Evolutionary conservation across 2,888 invertebrate genomes (phyloP), one percentile per base, ranked within the genome.

Genomic region (Eurytoma californica): DNA sequence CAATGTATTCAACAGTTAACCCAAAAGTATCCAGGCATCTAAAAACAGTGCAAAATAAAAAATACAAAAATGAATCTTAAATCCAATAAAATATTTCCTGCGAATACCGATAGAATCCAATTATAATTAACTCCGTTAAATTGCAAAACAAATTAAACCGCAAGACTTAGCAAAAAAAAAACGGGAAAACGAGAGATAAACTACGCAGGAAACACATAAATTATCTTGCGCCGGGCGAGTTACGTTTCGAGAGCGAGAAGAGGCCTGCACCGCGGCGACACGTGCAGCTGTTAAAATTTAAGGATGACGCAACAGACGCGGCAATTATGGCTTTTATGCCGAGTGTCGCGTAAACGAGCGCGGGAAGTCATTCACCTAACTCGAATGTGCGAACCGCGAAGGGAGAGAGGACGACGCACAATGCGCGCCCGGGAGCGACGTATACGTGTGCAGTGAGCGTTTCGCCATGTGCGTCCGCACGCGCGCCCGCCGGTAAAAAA

Each of bases 291-390:
- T 67, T 72, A 79, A 82, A 79, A 82, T 82, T 51, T 68, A 63
- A 73, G 67, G 79, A 60, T 84, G 83, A 83, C 78, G 82, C 72
- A 83, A 83, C 80, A 69, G 77, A 58, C 58, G 60, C 67, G 51
- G 20, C 55, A 80, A 80, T 76, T 75, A 75, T n/a, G 47, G 57
- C 51, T 72, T 78, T 75, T n/a, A n/a, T n/a, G n/a, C 58, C 66
- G 79, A 74, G 69, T 70, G 24, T 66, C 57, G 79, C 83, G 84
- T 84, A 83, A 83, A 86, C 83, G 84, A 82, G 70, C 77, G 73
- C 83, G 83, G 82, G 80, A 79, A 86, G 87, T 88, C 87, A 86
- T 88, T 88, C 86, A 87, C 86, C 88, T 84, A 85, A 78, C 76
- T 77, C 74, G 77, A 77, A 69, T 63, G 73, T 58, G 53, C 60